Conservation (phyloP, 2,888 invertebrate species). For the Gymnoscelis rufifasciata region DNA sequence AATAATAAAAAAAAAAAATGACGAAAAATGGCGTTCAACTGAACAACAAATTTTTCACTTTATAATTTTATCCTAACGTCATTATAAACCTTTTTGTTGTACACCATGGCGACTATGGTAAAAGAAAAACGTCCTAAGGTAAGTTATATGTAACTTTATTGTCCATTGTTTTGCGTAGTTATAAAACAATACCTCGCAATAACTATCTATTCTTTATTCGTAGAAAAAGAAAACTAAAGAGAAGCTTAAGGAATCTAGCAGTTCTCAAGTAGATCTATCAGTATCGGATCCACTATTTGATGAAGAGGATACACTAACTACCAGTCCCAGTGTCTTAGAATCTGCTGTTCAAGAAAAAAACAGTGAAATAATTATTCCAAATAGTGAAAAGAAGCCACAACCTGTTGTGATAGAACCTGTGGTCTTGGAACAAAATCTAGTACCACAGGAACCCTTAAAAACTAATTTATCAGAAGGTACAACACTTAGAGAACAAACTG, state of each 20-base stretch:
- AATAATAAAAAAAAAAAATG: too few relatives aligned
- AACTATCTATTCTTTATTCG: too few relatives aligned
- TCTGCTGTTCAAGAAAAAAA: not conserved
- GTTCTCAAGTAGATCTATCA: not conserved
- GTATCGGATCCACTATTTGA: not conserved
- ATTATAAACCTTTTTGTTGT: not conserved
- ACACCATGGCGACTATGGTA: conserved; percentile 66
- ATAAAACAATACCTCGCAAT: too few relatives aligned
- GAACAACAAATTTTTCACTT: too few relatives aligned
- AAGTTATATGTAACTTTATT: conserved; percentile 17
- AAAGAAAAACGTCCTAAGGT: conserved; percentile 65
- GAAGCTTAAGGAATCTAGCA: conserved; percentile 1
- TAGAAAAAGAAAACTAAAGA: conserved; percentile 62
- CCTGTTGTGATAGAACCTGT: too few relatives aligned
- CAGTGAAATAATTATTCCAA: not conserved
- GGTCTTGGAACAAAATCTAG: too few relatives aligned
- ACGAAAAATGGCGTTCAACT: too few relatives aligned
- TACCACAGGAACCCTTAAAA: too few relatives aligned
- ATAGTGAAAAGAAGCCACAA: not conserved
- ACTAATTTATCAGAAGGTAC: not conserved
- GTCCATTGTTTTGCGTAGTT: too few relatives aligned
- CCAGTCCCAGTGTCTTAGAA: not conserved
- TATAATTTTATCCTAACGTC: too few relatives aligned
- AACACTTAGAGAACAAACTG: not conserved
- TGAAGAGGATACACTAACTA: not conserved